Percentiles rank a stretch among this genome's conserved stretches.
These are phyloP conservation scores for Machimus rusticus DNA, from an alignment of 2,888 invertebrate genomes.

Conservation along the genomic window DNA sequence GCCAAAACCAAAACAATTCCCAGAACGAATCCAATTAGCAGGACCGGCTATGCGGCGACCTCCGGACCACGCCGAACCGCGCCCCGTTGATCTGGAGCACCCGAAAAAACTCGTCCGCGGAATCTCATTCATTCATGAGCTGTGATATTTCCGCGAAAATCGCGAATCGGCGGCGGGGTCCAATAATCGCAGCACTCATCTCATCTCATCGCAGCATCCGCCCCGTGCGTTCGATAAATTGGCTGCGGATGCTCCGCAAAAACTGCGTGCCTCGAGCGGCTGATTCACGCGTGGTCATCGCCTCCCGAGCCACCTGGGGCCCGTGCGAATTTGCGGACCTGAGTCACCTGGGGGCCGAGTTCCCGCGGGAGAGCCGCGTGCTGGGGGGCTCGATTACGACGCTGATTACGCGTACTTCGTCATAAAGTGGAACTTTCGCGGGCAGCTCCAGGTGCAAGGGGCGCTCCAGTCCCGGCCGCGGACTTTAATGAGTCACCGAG, in stretches of 20 bases:
- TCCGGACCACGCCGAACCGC: not conserved
- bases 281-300: conserved; percentile 18
- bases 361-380: not conserved
- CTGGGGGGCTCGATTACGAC: not conserved
- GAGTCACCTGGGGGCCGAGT: not conserved
- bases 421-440: not conserved
- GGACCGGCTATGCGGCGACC: not conserved
- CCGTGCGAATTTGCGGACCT: not conserved
- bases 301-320: not conserved
- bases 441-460: not conserved
- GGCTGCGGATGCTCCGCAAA: not conserved
- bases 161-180: not conserved
- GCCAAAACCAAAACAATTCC: conserved; percentile 8
- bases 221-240: conserved; percentile 4
- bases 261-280: conserved; percentile 5
- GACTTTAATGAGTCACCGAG: not conserved
- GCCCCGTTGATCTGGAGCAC: not conserved
- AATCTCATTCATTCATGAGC: conserved; percentile 28
- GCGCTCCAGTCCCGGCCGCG: not conserved
- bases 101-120: not conserved
- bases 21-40: conserved; percentile 29
- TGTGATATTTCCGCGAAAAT: conserved; percentile 27
- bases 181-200: conserved; percentile 13
- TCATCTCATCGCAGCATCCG: not conserved
- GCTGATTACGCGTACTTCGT: not conserved